Evolutionary conservation across 2,797 vertebrate species (phyloP), one percentile per base, ranked within the genome.

Genomic region (Silurus lanzhouensis): DNA sequence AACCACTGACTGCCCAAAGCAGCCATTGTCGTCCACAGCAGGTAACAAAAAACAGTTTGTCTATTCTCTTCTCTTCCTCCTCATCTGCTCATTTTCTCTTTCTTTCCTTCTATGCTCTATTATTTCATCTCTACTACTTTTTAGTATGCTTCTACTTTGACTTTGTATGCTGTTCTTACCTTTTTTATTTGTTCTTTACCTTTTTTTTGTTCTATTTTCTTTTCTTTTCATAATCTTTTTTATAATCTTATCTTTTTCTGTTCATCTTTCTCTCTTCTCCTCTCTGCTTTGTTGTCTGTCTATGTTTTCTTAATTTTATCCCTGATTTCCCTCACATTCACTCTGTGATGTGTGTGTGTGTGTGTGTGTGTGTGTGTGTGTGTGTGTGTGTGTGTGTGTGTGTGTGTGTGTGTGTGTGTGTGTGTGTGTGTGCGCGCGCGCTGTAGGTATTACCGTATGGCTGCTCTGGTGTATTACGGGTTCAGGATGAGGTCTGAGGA

Each of bases 1-100:
- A 89, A 99, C 98, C 1, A 99, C 98, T 0, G 98, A 72, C 94
- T 99, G 94, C 98, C 98, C 82, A 99, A 99, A 93, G 98, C 98
- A 61, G 98, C 98, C 44, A 99, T 99, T 22, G 97, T 99, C 76
- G 97, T 98, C 67, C 97, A 99, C 91, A 99, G 98, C 95, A 96
- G 98, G 98, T 99, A 91, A 92, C 17, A 25, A 52, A 25, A 52
- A 38, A 38, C 38, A 38, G 38, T 4, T 38, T 38, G 38, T 38
- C 38, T 87, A 82, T 57, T n/a, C 0, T 57, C 72, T 60, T 5
- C 7, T n/a, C 80, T 81, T n/a, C 38, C 15, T 13, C 67, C 22
- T 78, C 27, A 12, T 25, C 8, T 57, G 31, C 10, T 81, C 25
- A 38, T 38, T 5, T 3, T 46, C 44, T 57, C 10, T 3, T 3